Base-by-base conservation (phyloP, 2,113 vertebrate genomes). In the Megaceryle maxima region DNA sequence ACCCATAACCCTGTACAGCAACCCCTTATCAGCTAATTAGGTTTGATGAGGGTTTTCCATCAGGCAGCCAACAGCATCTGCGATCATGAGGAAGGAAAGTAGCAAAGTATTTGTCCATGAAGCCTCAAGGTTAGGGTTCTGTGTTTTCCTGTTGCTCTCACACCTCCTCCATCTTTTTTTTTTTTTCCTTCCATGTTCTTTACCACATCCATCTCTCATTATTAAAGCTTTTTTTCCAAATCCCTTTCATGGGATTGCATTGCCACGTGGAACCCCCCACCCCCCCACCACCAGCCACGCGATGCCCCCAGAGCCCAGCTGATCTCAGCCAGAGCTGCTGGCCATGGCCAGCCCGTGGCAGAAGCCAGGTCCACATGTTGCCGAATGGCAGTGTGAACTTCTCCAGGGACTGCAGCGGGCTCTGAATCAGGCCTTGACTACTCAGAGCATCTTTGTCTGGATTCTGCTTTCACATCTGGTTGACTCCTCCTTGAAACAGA, bases 41-140 rank as follows among this genome's bases (percentile, higher is more conserved):
- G 22, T 22, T 84, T 63, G 86, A 68, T 3, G 85, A 92, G 86
- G 60, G 66, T 72, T 95, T 93, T 93, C 90, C 96, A 86, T 70
- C n/a, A 53, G 50, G 77, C 78, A 63, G 57, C 10, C 62, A 4
- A 37, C 46, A 26, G 16, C 0, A 12, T 22, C 48, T 57, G 77
- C 0, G 4, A 14, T 13, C 1, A 2, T 5, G 33, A 44, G 46
- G 35, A 35, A 55, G 46, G 73, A 84, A 56, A 87, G 64, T 5
- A 46, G 69, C n/a, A 21, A 82, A 53, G 5, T 2, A 3, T 76
- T 43, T 56, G 67, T 25, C 17, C n/a, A 19, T n/a, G 37, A 43
- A 62, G 76, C 72, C 43, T 28, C 1, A 2, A 69, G 76, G 68
- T 83, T 72, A 66, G 92, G 41, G 37, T 37, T 73, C 56, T 33